These are phyloP conservation scores for Hylomyscus alleni DNA, from an alignment of 2,797 vertebrate species.

Conservation along the genomic window DNA sequence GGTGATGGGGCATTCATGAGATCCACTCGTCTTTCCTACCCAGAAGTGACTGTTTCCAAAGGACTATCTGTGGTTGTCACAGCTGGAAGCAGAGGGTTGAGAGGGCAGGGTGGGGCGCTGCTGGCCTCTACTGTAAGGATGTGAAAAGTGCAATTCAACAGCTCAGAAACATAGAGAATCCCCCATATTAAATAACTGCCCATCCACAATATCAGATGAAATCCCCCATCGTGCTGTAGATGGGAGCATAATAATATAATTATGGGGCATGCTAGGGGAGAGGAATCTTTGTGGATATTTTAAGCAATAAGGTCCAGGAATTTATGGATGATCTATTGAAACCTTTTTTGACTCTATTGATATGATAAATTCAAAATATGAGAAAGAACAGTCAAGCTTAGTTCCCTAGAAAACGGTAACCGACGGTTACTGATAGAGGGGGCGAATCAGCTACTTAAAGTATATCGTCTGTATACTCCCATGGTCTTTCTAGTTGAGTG, in stretches of 20 bases:
- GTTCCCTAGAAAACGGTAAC: not conserved
- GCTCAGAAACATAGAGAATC: not conserved
- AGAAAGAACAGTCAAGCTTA: not conserved
- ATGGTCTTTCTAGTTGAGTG: not conserved
- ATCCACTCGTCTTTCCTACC: not conserved
- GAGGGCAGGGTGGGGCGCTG: not conserved
- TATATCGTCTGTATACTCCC: not conserved
- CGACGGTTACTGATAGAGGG: not conserved
- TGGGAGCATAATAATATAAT: not conserved
- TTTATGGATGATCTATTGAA: not conserved
- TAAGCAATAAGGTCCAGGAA: not conserved
- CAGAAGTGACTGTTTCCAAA: not conserved
- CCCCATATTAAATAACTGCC: not conserved
- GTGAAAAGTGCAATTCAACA: not conserved
- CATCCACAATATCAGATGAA: not conserved
- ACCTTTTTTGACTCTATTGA: not conserved
- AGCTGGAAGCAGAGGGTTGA: rapidly evolving
- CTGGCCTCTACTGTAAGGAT: not conserved
- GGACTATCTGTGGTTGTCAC: not conserved
- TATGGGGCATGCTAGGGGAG: not conserved
- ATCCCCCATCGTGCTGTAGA: not conserved
- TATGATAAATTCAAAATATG: not conserved
- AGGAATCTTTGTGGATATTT: not conserved
- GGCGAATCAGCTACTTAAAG: constrained; percentile 23
- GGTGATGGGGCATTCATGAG: not conserved